A percentile compares a stretch with the other conserved stretches of the same genome.
Conservation (phyloP, 2,113 vertebrate genomes). For the Oenanthe melanoleuca region DNA sequence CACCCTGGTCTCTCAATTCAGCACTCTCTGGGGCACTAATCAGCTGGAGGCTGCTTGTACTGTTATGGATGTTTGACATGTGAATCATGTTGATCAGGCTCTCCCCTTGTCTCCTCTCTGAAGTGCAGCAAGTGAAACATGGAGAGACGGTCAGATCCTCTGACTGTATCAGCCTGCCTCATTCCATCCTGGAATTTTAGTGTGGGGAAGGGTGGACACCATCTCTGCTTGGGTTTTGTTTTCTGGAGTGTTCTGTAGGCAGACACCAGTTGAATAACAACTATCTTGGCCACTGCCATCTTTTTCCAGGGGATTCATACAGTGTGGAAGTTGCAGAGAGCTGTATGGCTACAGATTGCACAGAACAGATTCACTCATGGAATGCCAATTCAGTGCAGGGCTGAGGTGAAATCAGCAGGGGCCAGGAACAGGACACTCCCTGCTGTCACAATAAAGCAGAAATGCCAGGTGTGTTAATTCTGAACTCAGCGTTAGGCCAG, state of each 20-base stretch:
- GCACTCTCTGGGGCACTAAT: background rate
- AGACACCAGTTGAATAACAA: background rate
- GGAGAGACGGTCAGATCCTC: background rate
- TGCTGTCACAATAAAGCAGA: background rate
- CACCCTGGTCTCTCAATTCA: background rate
- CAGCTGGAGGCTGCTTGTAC: background rate
- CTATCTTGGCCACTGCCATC: fast-evolving
- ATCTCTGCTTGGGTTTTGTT: background rate
- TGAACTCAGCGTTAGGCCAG: background rate
- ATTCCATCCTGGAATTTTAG: background rate
- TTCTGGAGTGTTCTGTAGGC: background rate
- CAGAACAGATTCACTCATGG: background rate
- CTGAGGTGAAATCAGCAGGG: background rate
- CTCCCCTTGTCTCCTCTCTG: background rate
- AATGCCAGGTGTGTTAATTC: background rate
- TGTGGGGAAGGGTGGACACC: background rate
- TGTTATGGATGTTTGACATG: background rate
- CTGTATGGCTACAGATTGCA: background rate
- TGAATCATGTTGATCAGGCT: background rate
- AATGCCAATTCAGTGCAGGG: background rate
- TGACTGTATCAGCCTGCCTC: background rate
- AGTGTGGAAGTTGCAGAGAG: background rate
- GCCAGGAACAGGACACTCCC: background rate
- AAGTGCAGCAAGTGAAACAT: background rate
- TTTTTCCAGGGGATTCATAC: background rate